phyloP scores from a whole-genome alignment of 2,113 vertebrate genomes.

The Daboia siamensis region DNA sequence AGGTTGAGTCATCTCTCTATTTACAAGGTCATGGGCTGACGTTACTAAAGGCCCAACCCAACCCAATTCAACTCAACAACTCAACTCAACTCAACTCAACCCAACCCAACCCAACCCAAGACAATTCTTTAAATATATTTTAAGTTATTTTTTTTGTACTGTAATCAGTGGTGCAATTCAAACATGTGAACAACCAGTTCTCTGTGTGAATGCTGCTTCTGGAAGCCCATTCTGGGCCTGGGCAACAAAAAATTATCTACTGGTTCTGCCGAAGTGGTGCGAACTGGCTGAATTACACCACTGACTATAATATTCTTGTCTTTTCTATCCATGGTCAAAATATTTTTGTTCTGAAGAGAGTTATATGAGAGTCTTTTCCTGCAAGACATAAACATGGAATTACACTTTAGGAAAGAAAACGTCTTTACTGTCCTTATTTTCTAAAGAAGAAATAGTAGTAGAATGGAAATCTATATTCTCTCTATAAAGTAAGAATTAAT shows the following conservation, averaged over 20 bases:
- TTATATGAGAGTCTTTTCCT: neutral
- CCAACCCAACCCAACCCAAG: neutral
- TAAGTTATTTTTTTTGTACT: neutral
- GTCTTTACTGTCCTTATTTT: neutral
- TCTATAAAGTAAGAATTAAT: constrained; percentile 29
- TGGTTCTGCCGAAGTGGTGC: no score
- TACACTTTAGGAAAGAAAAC: constrained; percentile 22
- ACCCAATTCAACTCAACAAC: neutral
- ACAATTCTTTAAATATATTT: constrained; percentile 4
- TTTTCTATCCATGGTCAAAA: neutral
- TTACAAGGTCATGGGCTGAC: constrained; percentile 9
- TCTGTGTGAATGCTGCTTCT: no score
- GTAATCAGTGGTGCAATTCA: neutral
- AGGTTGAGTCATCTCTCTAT: constrained; percentile 6
- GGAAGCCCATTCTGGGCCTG: no score
- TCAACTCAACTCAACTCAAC: no score
- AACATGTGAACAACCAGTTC: no score
- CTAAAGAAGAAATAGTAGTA: constrained; percentile 20
- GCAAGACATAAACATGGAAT: constrained; percentile 5
- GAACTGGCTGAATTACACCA: no score
- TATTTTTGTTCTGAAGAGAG: constrained; percentile 8
- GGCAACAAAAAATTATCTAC: no score
- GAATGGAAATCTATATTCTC: constrained; percentile 30
- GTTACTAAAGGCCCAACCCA: neutral
- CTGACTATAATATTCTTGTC: neutral